Conservation (phyloP, 1,140 invertebrate species). For the Leptinotarsa texana region DNA sequence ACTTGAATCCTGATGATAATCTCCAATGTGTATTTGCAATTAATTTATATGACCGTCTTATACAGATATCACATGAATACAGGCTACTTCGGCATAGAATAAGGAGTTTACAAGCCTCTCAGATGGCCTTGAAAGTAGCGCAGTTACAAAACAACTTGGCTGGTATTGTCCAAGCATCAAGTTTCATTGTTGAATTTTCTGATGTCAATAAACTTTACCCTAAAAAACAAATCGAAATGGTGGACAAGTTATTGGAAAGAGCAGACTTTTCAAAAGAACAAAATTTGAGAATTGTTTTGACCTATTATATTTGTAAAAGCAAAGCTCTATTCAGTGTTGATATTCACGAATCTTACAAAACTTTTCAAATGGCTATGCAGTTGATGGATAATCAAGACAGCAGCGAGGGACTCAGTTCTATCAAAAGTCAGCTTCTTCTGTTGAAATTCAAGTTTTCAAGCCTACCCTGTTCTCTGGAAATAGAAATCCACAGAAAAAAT, state of each 20-base stretch:
- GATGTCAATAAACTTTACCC: slow-evolving; percentile 2
- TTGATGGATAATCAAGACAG: slow-evolving; percentile 3
- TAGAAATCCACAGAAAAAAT: slow-evolving; percentile 14
- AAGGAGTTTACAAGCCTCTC: slow-evolving; percentile 13
- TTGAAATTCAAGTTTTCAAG: slow-evolving; percentile 17
- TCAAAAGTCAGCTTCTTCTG: slow-evolving; percentile 10
- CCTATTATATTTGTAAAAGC: slow-evolving; percentile 22
- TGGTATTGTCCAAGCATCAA: not conserved
- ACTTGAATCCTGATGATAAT: not conserved
- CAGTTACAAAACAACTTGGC: not conserved
- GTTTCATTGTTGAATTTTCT: slow-evolving; percentile 17
- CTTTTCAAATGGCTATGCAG: not conserved
- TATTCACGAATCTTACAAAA: not conserved
- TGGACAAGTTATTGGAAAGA: slow-evolving; percentile 1
- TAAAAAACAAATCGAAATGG: not conserved
- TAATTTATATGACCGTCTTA: slow-evolving; percentile 9
- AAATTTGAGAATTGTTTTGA: slow-evolving; percentile 2
- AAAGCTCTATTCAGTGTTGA: slow-evolving; percentile 9
- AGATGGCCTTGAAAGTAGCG: slow-evolving; percentile 23
- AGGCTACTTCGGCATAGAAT: slow-evolving; percentile 11
- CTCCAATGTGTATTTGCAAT: not conserved
- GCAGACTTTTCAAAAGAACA: not conserved
- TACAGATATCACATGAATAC: slow-evolving; percentile 23
- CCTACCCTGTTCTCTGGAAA: slow-evolving; percentile 14
- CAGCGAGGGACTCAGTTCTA: not conserved